Evolutionary conservation across 1,140 invertebrate species (phyloP), one percentile per base, ranked within the genome.

Genomic region (Camponotus vicinus): DNA sequence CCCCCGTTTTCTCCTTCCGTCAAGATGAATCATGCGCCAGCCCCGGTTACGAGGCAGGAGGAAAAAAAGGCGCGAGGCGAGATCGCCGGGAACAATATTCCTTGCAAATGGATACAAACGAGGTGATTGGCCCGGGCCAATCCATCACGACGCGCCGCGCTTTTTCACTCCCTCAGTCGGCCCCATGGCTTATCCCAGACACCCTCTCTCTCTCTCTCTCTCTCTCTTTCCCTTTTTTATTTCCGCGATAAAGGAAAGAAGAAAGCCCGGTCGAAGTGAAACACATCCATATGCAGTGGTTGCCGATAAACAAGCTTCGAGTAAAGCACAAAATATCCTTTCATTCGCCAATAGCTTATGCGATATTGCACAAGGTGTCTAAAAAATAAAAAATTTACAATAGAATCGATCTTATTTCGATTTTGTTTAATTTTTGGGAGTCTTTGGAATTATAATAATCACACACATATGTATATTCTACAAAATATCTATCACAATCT

Each of bases 91-190:
- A 92, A 91, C 90, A 93, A 93, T 91, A 92, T 93, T 93, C 91
- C 86, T 86, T 86, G 92, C 92, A 93, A 93, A 93, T 93, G 91
- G 92, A 93, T 93, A 93, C 92, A 93, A 93, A 93, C 91, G 92
- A 93, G 92, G 91, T 90, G 92, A 93, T 93, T 92, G 92, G 91
- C 89, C 89, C 76, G 78, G 82, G 69, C 87, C 92, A 88, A 93
- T 93, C 92, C 89, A 93, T 93, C 92, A 93, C 92, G 83, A 52
- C 40, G 42, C 34, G 61, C 77, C 76, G 73, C 64, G 84, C 76
- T 78, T 78, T 88, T 86, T 66, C 69, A 82, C 70, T 83, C 80
- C 64, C 75, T 85, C 73, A 90, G 79, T 88, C 75, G 70, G n/a
- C 66, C 61, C 52, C 11, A 32, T 78, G 27, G 66, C 69, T 87